These are phyloP conservation scores for Phengaris arion DNA, from an alignment of 2,888 invertebrate genomes.

Conservation along the genomic window DNA sequence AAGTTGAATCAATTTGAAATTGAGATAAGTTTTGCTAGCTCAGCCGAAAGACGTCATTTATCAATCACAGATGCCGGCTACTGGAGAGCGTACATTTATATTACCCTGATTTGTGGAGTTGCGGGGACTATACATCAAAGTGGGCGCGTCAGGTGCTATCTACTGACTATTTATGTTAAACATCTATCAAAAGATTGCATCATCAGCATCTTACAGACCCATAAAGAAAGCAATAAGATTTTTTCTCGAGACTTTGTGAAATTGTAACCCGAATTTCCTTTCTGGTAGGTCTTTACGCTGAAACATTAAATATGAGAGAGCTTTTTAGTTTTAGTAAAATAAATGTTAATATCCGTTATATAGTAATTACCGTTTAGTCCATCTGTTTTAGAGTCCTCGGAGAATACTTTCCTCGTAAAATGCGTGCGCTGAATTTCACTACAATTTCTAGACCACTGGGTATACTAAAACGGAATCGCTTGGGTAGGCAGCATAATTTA, in stretches of 20 bases:
- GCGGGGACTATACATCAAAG: background rate
- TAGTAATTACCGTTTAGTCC: background rate
- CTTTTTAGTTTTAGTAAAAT: background rate
- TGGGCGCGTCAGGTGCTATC: background rate
- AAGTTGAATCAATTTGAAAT: slow-evolving; percentile 36
- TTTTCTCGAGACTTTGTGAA: too few relatives aligned
- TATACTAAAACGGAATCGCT: background rate
- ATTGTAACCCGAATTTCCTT: too few relatives aligned
- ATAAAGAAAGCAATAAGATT: background rate
- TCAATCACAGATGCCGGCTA: slow-evolving; percentile 15
- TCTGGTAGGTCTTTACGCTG: background rate
- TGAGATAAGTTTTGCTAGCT: slow-evolving; percentile 36
- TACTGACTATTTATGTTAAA: background rate
- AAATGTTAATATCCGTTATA: background rate
- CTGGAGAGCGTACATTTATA: background rate
- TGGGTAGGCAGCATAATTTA: background rate
- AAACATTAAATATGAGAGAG: background rate
- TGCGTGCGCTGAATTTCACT: slow-evolving; percentile 4
- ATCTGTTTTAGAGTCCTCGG: background rate
- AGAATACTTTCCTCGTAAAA: background rate
- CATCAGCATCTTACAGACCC: background rate
- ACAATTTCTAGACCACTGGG: background rate
- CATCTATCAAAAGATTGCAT: background rate
- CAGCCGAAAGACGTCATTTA: slow-evolving; percentile 29
- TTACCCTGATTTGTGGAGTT: background rate